Percentiles rank a stretch among this genome's conserved stretches.
Conservation (phyloP, 2,797 vertebrate genomes). For the Onychomys arenicola region DNA sequence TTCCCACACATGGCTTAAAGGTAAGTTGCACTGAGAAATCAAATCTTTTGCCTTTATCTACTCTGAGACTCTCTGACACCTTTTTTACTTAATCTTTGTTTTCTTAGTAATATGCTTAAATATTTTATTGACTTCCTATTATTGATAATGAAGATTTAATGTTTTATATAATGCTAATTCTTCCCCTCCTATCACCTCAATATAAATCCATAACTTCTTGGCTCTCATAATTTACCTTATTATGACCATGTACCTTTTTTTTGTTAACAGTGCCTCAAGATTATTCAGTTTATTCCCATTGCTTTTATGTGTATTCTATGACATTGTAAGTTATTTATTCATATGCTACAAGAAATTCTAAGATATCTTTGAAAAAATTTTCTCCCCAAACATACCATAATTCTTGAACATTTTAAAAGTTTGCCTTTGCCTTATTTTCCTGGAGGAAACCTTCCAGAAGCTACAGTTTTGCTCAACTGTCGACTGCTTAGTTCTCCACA, state of each 20-base stretch:
- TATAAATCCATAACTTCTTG: background rate
- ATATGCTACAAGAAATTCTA: slow-evolving; percentile 7
- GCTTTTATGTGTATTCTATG: background rate
- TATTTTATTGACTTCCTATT: slow-evolving; percentile 11
- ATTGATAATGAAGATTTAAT: slow-evolving; percentile 1
- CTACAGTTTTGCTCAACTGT: background rate
- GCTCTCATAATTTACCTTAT: background rate
- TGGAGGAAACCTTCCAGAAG: background rate
- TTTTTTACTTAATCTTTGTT: background rate
- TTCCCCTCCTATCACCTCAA: background rate
- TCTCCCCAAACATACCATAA: background rate
- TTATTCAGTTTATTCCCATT: background rate
- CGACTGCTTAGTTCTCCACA: background rate
- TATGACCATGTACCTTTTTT: background rate
- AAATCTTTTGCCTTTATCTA: background rate
- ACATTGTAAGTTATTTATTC: background rate
- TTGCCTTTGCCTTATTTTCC: background rate
- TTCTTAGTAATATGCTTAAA: slow-evolving; percentile 37
- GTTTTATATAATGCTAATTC: background rate
- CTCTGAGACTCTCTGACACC: background rate
- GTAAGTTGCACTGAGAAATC: background rate
- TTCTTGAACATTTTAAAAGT: background rate
- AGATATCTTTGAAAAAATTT: slow-evolving; percentile 36
- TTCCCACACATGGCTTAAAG: background rate
- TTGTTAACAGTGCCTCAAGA: background rate